Evolutionary conservation across 2,888 invertebrate genomes (phyloP), one percentile per base, ranked within the genome.

Genomic region (Ctena decussata): DNA sequence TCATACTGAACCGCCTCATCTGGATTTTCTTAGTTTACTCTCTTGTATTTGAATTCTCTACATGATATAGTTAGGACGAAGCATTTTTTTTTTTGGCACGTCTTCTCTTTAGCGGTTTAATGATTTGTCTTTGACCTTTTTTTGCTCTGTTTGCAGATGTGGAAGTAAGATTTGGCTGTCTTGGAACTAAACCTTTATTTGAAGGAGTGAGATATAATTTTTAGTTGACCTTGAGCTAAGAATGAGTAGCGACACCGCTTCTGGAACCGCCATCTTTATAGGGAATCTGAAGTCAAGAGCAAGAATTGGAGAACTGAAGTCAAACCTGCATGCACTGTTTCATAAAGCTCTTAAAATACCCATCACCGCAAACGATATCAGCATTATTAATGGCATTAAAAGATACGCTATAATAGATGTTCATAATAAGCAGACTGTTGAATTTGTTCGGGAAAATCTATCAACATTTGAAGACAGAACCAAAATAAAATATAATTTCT

Each of bases 321-420:
- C 84, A 11, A 78, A 83, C 32, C 78, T 93, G 37, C 80, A 82
- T 12, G 65, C 81, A 53, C 69, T 93, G 35, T 85, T 92, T 57
- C 53, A 73, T 39, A 86, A 84, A 80, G 44, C 41, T 21, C 53
- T 89, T 0, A 82, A 85, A 76, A 39, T 86, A 15, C 53, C 74
- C 0, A 75, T 89, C 18, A 75, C 84, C 12, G 32, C 72, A 46
- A 89, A 70, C 71, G 89, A 89, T 41, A 87, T 90, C 39, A 88
- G 84, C 32, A 82, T 89, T 24, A 83, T 86, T 41, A 89, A 85
- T 70, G 85, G 87, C 37, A 57, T 76, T 35, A 88, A 88, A 46
- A 76, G 87, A 12, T 90, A 89, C 76, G 92, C 91, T 0, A 86
- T 91, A 32, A 84, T 93, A 21, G 85, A 91, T 80, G 86, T 91